A percentile compares a stretch with the other conserved stretches of the same genome.
These are phyloP conservation scores for Altica lythri DNA, from an alignment of 2,888 invertebrate genomes.

Conservation along the genomic window DNA sequence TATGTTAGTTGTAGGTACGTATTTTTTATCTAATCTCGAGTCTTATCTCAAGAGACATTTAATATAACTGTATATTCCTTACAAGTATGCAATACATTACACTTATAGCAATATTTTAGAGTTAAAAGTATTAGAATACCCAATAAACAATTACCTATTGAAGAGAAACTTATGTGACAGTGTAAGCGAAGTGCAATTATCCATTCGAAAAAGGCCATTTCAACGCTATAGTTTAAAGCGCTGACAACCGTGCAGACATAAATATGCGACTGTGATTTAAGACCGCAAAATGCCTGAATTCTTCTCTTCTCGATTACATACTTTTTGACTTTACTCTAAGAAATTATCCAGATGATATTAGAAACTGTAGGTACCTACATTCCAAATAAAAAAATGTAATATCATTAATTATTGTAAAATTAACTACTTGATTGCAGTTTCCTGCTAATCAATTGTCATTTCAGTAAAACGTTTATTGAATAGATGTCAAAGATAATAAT, in stretches of 20 bases:
- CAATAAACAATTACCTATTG: constrained; percentile 49
- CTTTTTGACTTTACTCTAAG: neutral
- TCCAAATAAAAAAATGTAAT: no score
- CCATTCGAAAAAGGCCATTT: constrained; percentile 49
- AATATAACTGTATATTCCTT: no score
- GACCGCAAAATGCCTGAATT: constrained; percentile 39
- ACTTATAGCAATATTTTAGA: constrained; percentile 5
- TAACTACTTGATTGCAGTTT: no score
- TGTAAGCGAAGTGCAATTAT: constrained; percentile 52
- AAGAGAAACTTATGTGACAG: constrained; percentile 50
- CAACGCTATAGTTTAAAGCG: constrained; percentile 47
- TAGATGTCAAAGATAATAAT: no score
- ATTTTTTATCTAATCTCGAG: no score
- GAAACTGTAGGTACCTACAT: no score
- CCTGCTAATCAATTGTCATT: no score
- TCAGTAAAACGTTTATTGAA: no score
- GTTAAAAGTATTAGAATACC: constrained; percentile 23
- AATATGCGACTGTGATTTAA: constrained; percentile 48
- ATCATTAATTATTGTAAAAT: no score
- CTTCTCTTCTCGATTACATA: constrained; percentile 33
- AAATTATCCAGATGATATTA: constrained; percentile 7
- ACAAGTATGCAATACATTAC: constrained; percentile 1
- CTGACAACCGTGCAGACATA: constrained; percentile 46
- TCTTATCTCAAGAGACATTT: no score
- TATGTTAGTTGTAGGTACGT: no score